Percentiles rank a stretch among this genome's conserved stretches.
phyloP scores from a whole-genome alignment of 2,113 vertebrate species.

The Xenus cinereus region DNA sequence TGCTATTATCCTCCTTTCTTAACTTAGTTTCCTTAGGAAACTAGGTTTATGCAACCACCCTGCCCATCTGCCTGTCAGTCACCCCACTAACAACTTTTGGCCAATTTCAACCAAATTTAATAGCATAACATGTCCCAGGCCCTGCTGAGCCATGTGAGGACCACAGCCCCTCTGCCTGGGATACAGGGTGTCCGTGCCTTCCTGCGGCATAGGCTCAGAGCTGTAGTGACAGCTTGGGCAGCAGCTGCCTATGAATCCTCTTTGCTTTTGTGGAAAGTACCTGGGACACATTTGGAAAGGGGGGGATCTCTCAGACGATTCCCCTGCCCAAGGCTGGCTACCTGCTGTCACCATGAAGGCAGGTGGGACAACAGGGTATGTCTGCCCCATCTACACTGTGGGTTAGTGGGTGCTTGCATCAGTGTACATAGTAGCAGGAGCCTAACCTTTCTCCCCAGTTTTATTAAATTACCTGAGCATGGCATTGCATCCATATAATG shows the following conservation, averaged over 20 bases:
- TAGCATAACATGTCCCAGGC: accelerated
- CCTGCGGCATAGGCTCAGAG: accelerated
- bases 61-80: not conserved
- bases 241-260: not conserved
- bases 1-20: not conserved
- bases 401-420: not conserved
- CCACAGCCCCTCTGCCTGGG: not conserved
- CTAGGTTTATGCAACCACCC: not conserved
- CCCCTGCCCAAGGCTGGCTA: not conserved
- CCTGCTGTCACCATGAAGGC: not conserved
- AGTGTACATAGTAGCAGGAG: not conserved
- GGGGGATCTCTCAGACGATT: not conserved
- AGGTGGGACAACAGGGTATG: not conserved
- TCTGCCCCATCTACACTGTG: too few relatives aligned
- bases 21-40: not conserved
- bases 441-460: not conserved
- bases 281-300: accelerated
- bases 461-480: not conserved
- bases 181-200: accelerated
- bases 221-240: not conserved
- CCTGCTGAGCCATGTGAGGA: not conserved
- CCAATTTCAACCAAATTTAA: not conserved
- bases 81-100: not conserved
- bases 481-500: not conserved
- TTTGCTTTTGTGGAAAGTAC: not conserved